Evolutionary conservation across 2,797 vertebrate genomes (phyloP).

Genomic region (Ctenopoma kingsleyae): DNA sequence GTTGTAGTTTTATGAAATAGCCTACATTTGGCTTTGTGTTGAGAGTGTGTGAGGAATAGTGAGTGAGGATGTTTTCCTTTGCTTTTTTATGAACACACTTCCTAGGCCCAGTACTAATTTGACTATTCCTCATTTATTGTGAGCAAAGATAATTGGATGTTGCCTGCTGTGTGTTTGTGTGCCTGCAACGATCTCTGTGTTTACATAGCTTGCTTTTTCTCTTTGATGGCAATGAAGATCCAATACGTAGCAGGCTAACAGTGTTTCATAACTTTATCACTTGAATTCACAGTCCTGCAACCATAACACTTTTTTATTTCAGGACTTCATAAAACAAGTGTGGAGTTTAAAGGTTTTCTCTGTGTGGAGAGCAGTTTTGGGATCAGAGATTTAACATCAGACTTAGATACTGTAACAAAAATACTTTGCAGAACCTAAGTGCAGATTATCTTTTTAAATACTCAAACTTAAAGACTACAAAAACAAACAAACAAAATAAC

Average conservation of each 20-base stretch:
- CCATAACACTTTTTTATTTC: conserved; percentile 31
- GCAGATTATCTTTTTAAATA: background rate
- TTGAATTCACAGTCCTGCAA: conserved; percentile 40
- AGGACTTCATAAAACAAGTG: conserved; percentile 17
- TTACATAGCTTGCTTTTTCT: conserved; percentile 48
- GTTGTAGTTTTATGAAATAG: conserved; percentile 82
- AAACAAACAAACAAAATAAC: conserved; percentile 8
- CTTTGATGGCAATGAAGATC: conserved; percentile 48
- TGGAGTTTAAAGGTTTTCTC: conserved; percentile 13
- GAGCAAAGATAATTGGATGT: conserved; percentile 77
- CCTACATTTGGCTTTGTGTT: conserved; percentile 80
- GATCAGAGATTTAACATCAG: conserved; percentile 29
- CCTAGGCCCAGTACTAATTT: conserved; percentile 67
- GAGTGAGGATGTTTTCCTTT: conserved; percentile 63
- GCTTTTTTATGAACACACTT: conserved; percentile 53
- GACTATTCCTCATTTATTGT: conserved; percentile 74
- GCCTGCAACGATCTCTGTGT: conserved; percentile 62
- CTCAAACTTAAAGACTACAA: background rate
- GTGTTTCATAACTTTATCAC: conserved; percentile 41
- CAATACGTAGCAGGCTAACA: conserved; percentile 44
- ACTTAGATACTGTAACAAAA: conserved; percentile 7
- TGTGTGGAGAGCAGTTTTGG: conserved; percentile 8
- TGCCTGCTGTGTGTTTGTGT: conserved; percentile 68
- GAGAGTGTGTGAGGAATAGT: conserved; percentile 71
- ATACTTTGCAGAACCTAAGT: background rate